Evolutionary conservation across 2,888 invertebrate species (phyloP).

Genomic region (Orchestes rusci): DNA sequence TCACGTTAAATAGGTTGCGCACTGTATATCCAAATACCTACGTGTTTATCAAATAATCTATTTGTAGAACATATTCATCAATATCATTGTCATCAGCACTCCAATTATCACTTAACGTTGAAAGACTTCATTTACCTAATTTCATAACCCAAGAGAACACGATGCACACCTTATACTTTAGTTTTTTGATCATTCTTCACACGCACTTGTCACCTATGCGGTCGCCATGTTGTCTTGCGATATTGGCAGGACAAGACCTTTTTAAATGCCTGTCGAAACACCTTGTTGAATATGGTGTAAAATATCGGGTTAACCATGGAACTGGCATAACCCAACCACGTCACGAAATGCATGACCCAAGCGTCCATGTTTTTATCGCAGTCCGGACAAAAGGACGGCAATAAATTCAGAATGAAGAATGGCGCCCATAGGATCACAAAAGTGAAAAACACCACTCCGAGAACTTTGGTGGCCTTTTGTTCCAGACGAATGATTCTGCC

Average conservation of each 20-base stretch:
- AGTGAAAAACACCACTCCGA: conserved; percentile 90
- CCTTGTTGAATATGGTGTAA: conserved; percentile 92
- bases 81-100: too few relatives aligned
- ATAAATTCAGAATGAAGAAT: conserved; percentile 83
- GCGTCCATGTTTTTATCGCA: conserved; percentile 69
- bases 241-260: conserved; percentile 76
- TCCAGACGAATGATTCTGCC: conserved; percentile 80
- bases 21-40: too few relatives aligned
- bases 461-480: conserved; percentile 93
- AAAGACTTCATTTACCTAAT: too few relatives aligned
- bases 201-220: conserved; percentile 46
- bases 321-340: conserved; percentile 91
- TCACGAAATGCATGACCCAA: conserved; percentile 78
- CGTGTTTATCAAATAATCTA: too few relatives aligned
- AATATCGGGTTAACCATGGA: conserved; percentile 95
- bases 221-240: conserved; percentile 51
- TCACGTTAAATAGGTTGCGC: too few relatives aligned
- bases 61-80: too few relatives aligned
- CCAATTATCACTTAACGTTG: too few relatives aligned
- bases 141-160: too few relatives aligned
- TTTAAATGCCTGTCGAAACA: conserved; percentile 85
- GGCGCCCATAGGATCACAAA: conserved; percentile 95
- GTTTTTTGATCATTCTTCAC: conserved; percentile 24
- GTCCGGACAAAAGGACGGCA: conserved; percentile 74
- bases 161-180: conserved; percentile 8